Base-by-base conservation (phyloP, 2,888 invertebrate genomes). In the Ceramica pisi region DNA sequence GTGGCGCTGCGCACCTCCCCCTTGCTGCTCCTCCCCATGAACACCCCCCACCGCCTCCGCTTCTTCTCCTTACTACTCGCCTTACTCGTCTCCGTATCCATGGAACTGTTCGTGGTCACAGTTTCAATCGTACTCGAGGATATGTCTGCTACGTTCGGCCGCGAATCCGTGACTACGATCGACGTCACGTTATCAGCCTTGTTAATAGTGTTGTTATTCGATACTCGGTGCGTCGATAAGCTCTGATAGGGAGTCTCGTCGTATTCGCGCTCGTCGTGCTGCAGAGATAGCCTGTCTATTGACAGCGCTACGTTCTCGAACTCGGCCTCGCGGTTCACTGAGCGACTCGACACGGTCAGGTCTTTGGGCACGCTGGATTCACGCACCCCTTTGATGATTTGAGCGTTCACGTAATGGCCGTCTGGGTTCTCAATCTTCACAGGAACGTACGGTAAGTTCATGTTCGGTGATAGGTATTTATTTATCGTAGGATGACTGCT, bases 41-140 rank as follows among this genome's bases (percentile, higher is more conserved):
- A 96, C 86, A 98, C 96, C 19, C 97, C 97, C 97, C 97, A 97
- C 26, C 97, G 92, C 76, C 97, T 96, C 72, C 97, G 92, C 79
- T 97, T 97, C 90, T 97, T 97, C 92, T 97, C 96, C 89, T 97
- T 97, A 55, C 90, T 88, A 61, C 92, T 92, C 65, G 94, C 85
- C 80, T 91, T 88, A 50, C 88, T 90, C 35, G 91, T 85, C 80
- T 95, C 94, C 1, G 91, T 87, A 6, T 89, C 92, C 60, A 92
- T 91, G 84, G 92, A 92, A 80, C 91, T 92, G 0, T 72, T 91
- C 78, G 85, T 92, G 89, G 81, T 92, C 89, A 82, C 93, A 88
- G 38, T 90, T 76, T 21, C 88, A 87, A 48, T 83, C 76, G 57
- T 90, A 83, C 12, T 90, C 41, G 89, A 74, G 71, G 88, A 88